Base-by-base conservation (phyloP, 2,888 invertebrate genomes). In the Drosophila imparisetae region DNA sequence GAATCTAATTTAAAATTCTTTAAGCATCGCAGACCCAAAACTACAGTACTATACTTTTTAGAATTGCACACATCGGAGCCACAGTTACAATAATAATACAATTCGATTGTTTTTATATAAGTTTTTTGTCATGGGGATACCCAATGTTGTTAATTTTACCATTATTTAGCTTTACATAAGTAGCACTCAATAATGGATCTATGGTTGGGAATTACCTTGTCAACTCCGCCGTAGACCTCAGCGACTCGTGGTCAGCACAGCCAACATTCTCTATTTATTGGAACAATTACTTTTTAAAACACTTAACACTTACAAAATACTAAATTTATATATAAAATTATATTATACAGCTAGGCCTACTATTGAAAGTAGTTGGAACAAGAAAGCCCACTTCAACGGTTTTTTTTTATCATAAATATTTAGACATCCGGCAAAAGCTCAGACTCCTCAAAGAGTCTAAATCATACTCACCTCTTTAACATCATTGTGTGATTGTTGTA, bases 401-500 rank as follows among this genome's bases (percentile, higher is more conserved):
- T 45, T 24, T 45, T 45, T 45, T 7, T 13, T 21, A 24, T 13
- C 21, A 7, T 15, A 24, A 36, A 27, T 7, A 8, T 15, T 10
- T 24, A 34, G 10, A 2, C 27, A 54, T 38, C 27, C 27, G 27
- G n/a, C 34, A 57, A 24, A 45, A 24, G 2, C 24, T 45, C 24
- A 15, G 45, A 24, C 45, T 45, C 45, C 24, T 45, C 24, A 8
- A 45, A 24, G 45, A 24, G 45, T 27, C 4, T 24, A 24, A 34
- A 21, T 30, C 15, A 15, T 36, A 90, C 91, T 88, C 79, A 93
- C 93, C 88, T 93, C 93, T 92, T 93, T 93, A 79, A 91, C 91
- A 91, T 93, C 93, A 90, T 86, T 93, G 81, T 92, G 93, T 91
- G 92, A 92, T 86, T 92, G 92, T 80, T 93, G 93, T 91, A 93